These are phyloP conservation scores for Colaptes auratus DNA, from an alignment of 2,113 vertebrate genomes.

Conservation along the genomic window DNA sequence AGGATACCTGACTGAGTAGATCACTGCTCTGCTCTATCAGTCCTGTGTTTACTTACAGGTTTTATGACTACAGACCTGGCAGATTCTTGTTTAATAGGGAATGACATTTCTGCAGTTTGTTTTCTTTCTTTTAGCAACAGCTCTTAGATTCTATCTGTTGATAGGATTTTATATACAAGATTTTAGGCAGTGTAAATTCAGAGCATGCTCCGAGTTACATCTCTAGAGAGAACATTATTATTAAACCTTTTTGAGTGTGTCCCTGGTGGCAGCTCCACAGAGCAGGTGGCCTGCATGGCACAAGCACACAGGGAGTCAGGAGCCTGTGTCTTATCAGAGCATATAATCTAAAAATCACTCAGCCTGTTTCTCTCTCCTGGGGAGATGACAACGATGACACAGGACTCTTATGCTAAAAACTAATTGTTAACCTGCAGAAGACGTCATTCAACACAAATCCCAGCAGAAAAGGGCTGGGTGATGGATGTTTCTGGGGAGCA, in stretches of 20 bases:
- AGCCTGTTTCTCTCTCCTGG: constrained; percentile 71
- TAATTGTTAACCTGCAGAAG: constrained; percentile 77
- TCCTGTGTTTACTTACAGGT: background rate
- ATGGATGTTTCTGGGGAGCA: constrained; percentile 69
- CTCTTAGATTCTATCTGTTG: background rate
- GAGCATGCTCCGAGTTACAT: constrained; percentile 37
- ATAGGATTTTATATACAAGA: constrained; percentile 20
- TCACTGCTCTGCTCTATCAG: background rate
- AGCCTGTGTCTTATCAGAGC: constrained; percentile 72
- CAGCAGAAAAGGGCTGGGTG: constrained; percentile 67
- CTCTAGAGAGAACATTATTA: constrained; percentile 62
- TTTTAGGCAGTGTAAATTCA: constrained; percentile 62
- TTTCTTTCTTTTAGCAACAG: background rate
- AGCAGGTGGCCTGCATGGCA: constrained; percentile 75
- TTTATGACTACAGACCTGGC: background rate
- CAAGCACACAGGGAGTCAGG: constrained; percentile 53
- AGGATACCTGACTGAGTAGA: background rate
- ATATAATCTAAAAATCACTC: constrained; percentile 73
- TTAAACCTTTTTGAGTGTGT: constrained; percentile 65
- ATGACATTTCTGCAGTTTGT: background rate
- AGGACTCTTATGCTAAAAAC: constrained; percentile 70
- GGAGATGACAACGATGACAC: constrained; percentile 46
- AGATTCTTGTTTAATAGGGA: background rate
- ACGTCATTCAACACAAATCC: constrained; percentile 74
- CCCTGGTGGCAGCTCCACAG: constrained; percentile 61